Percentiles rank a stretch among this genome's conserved stretches.
phyloP scores from a whole-genome alignment of 2,888 invertebrate species.

The Xanthorhoe spadicearia region DNA sequence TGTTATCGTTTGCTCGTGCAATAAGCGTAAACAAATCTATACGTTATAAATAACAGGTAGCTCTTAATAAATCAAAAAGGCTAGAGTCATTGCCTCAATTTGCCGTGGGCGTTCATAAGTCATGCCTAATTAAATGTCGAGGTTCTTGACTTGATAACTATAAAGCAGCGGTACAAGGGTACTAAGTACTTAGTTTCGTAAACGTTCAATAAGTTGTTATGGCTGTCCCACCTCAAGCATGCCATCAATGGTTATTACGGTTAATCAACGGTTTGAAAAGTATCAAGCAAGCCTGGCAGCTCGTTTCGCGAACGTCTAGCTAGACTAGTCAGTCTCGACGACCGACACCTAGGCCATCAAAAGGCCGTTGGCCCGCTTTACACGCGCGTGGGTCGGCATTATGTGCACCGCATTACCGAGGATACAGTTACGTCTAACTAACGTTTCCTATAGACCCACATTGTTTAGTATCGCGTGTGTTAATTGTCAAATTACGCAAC shows the following conservation, averaged over 20 bases:
- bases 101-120: slow-evolving; percentile 75
- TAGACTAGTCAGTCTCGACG: slow-evolving; percentile 53
- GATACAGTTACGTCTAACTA: slow-evolving; percentile 66
- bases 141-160: slow-evolving; percentile 70
- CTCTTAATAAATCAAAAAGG: slow-evolving; percentile 73
- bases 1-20: slow-evolving; percentile 31
- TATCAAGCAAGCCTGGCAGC: slow-evolving; percentile 17
- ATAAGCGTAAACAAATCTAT: slow-evolving; percentile 34
- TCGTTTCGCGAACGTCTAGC: slow-evolving; percentile 47
- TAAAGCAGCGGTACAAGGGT: slow-evolving; percentile 48
- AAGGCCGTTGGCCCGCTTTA: slow-evolving; percentile 74
- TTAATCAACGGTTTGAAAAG: slow-evolving; percentile 23
- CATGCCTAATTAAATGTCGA: slow-evolving; percentile 77
- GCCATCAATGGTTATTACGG: slow-evolving; percentile 18
- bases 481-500: slow-evolving; percentile 76
- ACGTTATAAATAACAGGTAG: slow-evolving; percentile 46
- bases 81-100: slow-evolving; percentile 72
- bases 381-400: slow-evolving; percentile 71
- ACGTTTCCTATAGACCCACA: slow-evolving; percentile 66
- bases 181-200: slow-evolving; percentile 50
- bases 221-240: slow-evolving; percentile 42
- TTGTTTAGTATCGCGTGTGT: slow-evolving; percentile 68
- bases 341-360: slow-evolving; percentile 60
- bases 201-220: slow-evolving; percentile 45
- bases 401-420: slow-evolving; percentile 63